Base-by-base conservation (phyloP, 2,113 vertebrate genomes). In the Nothoprocta perdicaria region DNA sequence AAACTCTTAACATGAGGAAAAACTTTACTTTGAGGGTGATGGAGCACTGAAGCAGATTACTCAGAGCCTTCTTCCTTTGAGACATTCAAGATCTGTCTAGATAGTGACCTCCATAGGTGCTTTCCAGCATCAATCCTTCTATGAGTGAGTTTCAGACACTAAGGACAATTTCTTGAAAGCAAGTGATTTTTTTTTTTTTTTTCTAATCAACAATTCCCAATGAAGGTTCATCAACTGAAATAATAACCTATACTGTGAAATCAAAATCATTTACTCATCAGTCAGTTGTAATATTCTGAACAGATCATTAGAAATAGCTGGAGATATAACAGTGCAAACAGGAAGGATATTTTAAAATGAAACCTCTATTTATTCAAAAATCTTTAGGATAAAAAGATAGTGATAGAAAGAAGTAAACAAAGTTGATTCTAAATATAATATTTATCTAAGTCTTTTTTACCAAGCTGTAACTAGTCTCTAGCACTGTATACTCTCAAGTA, bases 291-390 rank as follows among this genome's bases (percentile, higher is more conserved):
- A 61, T 60, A 11, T 19, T 90, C 29, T 21, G 57, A 88, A 63
- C 23, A 76, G 53, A 58, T 81, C 5, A 69, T 79, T 81, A 62
- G 80, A 65, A 81, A 23, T 86, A 77, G 18, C 6, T 81, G 24
- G 16, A 9, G 7, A 10, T 40, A 35, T 52, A 83, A 88, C n/a
- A 79, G 19, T 31, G 6, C 31, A 86, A 88, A 22, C 1, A 4
- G 65, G 45, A 91, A 90, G 69, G 10, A 13, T 81, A 55, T 89
- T 91, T 69, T 88, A 35, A 92, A 91, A 90, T 45, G 2, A 75
- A 50, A 15, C n/a, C 4, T 61, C 12, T 58, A 10, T 76, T 88
- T 81, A 57, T 79, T 95, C 38, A 84, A 77, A 84, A 76, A 77
- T 60, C 18, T 79, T 62, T 46, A 48, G 21, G 60, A 80, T 74